These are phyloP conservation scores for Eurystomus glaucurus DNA, from an alignment of 2,797 vertebrate species.

Conservation along the genomic window DNA sequence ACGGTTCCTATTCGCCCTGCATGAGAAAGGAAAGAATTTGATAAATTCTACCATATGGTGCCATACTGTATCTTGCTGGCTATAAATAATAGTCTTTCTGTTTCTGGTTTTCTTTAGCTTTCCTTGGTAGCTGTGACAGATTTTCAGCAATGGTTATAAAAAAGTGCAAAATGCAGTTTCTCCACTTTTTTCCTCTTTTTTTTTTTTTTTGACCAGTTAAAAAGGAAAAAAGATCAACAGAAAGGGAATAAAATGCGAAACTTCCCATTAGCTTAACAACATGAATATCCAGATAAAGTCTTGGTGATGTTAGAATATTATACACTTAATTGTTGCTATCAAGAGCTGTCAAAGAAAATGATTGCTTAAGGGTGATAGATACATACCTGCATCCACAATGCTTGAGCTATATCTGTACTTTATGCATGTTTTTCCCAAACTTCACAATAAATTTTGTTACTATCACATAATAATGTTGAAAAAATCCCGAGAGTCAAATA, in stretches of 20 bases:
- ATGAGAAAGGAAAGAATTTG: constrained; percentile 66
- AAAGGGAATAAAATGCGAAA: neutral
- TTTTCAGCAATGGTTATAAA: constrained; percentile 61
- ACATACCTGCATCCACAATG: neutral
- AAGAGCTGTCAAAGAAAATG: constrained; percentile 18
- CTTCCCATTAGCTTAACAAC: neutral
- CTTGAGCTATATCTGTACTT: neutral
- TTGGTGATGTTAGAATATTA: neutral
- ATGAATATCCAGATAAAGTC: constrained; percentile 19
- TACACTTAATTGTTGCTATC: neutral
- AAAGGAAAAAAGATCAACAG: neutral
- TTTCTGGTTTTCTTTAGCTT: constrained; percentile 70
- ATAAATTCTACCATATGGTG: constrained; percentile 80
- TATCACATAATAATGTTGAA: neutral
- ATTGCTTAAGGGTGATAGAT: neutral
- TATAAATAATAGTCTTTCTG: constrained; percentile 79
- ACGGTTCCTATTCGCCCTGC: constrained; percentile 8
- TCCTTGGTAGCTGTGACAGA: constrained; percentile 69
- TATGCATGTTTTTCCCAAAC: neutral
- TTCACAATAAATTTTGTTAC: neutral
- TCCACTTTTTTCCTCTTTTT: neutral
- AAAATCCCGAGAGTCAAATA: neutral
- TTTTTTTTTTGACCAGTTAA: neutral
- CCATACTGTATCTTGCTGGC: constrained; percentile 72
- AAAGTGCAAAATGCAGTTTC: constrained; percentile 56